phyloP scores from a whole-genome alignment of 2,113 vertebrate species.

The Naja naja region DNA sequence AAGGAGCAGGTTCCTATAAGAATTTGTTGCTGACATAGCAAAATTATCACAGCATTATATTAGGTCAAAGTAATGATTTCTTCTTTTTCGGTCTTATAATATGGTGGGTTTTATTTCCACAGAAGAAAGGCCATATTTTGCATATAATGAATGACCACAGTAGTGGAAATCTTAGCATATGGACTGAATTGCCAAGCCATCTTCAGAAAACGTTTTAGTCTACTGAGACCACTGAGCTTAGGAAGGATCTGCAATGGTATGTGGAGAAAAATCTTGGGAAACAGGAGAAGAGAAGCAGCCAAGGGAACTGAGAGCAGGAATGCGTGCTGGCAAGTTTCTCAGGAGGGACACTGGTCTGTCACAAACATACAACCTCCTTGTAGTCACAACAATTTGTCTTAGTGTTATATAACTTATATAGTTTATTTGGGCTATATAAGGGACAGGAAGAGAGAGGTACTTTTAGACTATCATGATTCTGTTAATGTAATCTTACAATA shows the following conservation, averaged over 20 bases:
- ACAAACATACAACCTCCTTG: too few species aligned
- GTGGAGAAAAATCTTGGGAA: background rate
- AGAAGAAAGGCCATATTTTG: background rate
- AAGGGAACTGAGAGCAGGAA: background rate
- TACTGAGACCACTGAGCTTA: background rate
- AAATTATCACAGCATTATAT: constrained; percentile 37
- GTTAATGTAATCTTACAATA: background rate
- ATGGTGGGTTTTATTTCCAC: constrained; percentile 17
- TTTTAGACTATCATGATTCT: background rate
- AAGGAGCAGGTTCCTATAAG: constrained; percentile 35
- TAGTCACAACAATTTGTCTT: too few species aligned
- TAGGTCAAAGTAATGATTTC: constrained; percentile 38
- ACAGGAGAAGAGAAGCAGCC: background rate
- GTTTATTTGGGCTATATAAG: background rate
- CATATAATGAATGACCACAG: constrained; percentile 32
- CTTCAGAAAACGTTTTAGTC: background rate
- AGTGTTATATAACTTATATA: too few species aligned
- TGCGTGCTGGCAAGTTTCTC: background rate
- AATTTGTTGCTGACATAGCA: constrained; percentile 44
- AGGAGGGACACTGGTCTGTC: background rate
- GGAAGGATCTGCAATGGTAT: background rate
- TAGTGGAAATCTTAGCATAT: background rate
- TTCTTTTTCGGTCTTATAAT: constrained; percentile 27
- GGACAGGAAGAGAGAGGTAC: background rate
- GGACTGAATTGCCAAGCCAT: background rate